phyloP scores from a whole-genome alignment of 2,888 invertebrate species.

The Cephonodes hylas region DNA sequence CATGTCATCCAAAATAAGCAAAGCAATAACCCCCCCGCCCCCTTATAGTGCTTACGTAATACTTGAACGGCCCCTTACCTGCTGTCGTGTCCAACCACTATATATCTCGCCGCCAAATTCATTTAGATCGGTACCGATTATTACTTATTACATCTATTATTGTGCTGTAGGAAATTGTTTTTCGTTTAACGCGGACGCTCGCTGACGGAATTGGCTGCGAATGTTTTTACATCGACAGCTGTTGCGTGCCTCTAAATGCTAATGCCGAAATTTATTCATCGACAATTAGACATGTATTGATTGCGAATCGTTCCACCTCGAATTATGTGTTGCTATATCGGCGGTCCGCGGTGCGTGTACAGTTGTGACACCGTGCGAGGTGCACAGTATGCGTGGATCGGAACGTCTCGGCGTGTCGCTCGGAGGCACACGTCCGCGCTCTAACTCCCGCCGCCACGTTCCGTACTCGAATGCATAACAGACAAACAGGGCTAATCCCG shows the following conservation, averaged over 20 bases:
- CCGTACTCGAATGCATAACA: conserved; percentile 72
- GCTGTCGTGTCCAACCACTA: conserved; percentile 9
- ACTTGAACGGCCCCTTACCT: no score
- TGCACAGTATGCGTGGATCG: conserved; percentile 22
- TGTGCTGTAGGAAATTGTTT: background rate
- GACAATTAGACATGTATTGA: no score
- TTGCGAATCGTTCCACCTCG: no score
- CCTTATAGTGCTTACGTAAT: no score
- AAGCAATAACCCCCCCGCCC: no score
- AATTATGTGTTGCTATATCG: no score
- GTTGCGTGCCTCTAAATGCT: background rate
- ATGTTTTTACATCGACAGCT: background rate
- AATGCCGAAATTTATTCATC: background rate
- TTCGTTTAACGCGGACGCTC: background rate
- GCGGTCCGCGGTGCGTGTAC: conserved; percentile 36
- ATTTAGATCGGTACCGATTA: conserved; percentile 11
- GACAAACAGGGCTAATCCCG: conserved; percentile 80
- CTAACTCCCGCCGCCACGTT: conserved; percentile 31
- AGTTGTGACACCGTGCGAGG: conserved; percentile 61
- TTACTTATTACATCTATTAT: conserved; percentile 5
- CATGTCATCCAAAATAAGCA: no score
- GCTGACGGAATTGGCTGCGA: background rate
- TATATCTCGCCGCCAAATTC: conserved; percentile 8
- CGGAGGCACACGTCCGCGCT: conserved; percentile 39
- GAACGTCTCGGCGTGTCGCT: conserved; percentile 2